Percentiles rank a stretch among this genome's conserved stretches.
Evolutionary conservation across 1,140 invertebrate species (phyloP).

Genomic region (Philaenus spumarius): DNA sequence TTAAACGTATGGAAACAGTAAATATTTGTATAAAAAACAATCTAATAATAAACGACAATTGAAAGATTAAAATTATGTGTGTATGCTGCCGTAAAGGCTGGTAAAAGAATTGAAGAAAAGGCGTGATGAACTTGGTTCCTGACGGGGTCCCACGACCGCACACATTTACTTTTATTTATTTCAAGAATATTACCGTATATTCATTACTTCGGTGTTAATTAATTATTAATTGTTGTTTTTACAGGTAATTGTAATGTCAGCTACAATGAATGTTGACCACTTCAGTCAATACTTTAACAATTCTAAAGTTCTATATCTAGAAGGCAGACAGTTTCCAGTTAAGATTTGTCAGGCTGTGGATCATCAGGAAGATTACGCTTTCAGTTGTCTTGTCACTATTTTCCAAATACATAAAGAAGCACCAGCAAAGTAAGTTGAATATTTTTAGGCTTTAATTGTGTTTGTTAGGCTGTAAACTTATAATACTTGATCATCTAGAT

Average conservation of each 20-base stretch:
- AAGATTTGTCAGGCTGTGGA: conserved; percentile 65
- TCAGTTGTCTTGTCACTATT: conserved; percentile 72
- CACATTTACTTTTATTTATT: too few relatives aligned
- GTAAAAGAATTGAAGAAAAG: too few relatives aligned
- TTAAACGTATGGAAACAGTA: too few relatives aligned
- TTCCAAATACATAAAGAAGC: conserved; percentile 85
- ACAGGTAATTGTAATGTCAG: conserved; percentile 84
- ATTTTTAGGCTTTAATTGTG: conserved; percentile 9
- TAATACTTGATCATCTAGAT: too few relatives aligned
- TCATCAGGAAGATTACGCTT: conserved; percentile 78
- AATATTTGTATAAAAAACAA: too few relatives aligned
- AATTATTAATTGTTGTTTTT: conserved; percentile 33
- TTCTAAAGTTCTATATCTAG: conserved; percentile 78
- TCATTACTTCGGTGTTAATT: conserved; percentile 27
- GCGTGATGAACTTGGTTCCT: too few relatives aligned
- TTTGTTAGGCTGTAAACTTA: too few relatives aligned
- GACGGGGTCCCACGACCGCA: too few relatives aligned
- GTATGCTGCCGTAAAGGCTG: too few relatives aligned
- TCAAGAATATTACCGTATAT: too few relatives aligned
- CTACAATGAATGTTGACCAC: conserved; percentile 91
- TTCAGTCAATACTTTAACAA: conserved; percentile 88
- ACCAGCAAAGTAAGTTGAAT: conserved; percentile 62
- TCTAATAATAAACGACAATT: too few relatives aligned
- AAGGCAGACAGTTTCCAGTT: conserved; percentile 83
- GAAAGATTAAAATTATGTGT: too few relatives aligned